Evolutionary conservation across 2,113 vertebrate genomes (phyloP), one percentile per base, ranked within the genome.

Genomic region (Ptilorrhoa leucosticta): DNA sequence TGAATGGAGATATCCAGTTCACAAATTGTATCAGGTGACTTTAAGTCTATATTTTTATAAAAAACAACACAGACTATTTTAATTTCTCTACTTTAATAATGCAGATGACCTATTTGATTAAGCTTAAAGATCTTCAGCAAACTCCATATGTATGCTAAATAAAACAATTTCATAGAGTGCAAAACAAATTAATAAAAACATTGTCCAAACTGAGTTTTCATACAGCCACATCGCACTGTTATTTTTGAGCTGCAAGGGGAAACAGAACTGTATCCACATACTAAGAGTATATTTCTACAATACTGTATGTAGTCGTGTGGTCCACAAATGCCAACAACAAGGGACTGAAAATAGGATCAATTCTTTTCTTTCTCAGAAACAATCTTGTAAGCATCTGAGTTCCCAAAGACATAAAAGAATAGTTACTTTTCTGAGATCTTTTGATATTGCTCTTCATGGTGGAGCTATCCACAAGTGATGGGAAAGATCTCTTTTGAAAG

Each of bases 401-500:
- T 97, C 96, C 96, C 84, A 95, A 97, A 96, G 97, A 98, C 97
- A 98, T 98, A 97, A 98, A 98, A 98, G 98, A 98, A 98, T 94
- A 96, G 98, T 96, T 97, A 97, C 97, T 97, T 98, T 97, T 97
- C 96, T 97, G 71, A 88, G 89, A 93, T 93, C 97, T 97, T 98
- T 98, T 98, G 98, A 98, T 98, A 98, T 89, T 42, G 75, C 94
- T 94, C 87, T 97, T 97, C 94, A 97, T 97, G 97, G 94, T 95
- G 90, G 82, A 98, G 96, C 97, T 97, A 98, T 97, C 98, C 96
- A 96, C 54, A 83, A 97, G 95, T 97, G 97, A 98, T 98, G 95
- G 97, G 92, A 98, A 97, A 98, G 97, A 97, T 97, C 76, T 95
- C 96, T 98, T 98, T 98, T 98, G 98, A 98, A 98, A 98, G 97